These are phyloP conservation scores for Scaeva pyrastri DNA, from an alignment of 2,888 invertebrate genomes.

Conservation along the genomic window DNA sequence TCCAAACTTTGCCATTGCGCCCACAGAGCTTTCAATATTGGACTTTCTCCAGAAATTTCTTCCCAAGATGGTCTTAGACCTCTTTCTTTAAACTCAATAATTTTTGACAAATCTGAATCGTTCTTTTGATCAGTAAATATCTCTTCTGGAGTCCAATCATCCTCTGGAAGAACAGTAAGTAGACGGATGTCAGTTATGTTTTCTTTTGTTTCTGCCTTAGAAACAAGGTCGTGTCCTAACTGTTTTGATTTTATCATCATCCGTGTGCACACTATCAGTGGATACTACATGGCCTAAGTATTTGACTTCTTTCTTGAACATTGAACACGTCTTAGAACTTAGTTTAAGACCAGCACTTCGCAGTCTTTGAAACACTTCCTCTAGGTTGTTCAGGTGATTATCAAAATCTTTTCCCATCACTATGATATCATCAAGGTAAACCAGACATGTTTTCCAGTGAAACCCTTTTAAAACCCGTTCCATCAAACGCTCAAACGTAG, in stretches of 20 bases:
- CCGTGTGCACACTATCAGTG: slow-evolving; percentile 10
- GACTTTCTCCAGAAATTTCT: not conserved
- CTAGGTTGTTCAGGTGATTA: slow-evolving; percentile 57
- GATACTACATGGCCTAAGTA: slow-evolving; percentile 49
- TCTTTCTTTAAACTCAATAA: slow-evolving; percentile 3
- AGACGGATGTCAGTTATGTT: not conserved
- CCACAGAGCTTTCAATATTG: not conserved
- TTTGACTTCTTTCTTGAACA: slow-evolving; percentile 19
- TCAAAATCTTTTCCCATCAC: slow-evolving; percentile 58
- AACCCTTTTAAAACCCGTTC: slow-evolving; percentile 51
- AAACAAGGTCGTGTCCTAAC: slow-evolving; percentile 6
- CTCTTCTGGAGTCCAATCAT: not conserved
- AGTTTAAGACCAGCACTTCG: slow-evolving; percentile 34
- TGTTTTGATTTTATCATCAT: slow-evolving; percentile 31
- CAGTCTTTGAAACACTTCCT: slow-evolving; percentile 30
- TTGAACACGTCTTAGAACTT: slow-evolving; percentile 35
- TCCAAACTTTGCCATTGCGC: not conserved
- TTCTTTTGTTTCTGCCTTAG: not conserved
- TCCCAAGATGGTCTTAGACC: not conserved
- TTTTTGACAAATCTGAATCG: not conserved
- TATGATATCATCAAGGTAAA: slow-evolving; percentile 76
- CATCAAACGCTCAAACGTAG: slow-evolving; percentile 76
- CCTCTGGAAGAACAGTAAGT: not conserved
- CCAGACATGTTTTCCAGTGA: slow-evolving; percentile 65
- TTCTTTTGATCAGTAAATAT: not conserved